Conservation (phyloP, 1,140 invertebrate species). For the Apis florea region DNA sequence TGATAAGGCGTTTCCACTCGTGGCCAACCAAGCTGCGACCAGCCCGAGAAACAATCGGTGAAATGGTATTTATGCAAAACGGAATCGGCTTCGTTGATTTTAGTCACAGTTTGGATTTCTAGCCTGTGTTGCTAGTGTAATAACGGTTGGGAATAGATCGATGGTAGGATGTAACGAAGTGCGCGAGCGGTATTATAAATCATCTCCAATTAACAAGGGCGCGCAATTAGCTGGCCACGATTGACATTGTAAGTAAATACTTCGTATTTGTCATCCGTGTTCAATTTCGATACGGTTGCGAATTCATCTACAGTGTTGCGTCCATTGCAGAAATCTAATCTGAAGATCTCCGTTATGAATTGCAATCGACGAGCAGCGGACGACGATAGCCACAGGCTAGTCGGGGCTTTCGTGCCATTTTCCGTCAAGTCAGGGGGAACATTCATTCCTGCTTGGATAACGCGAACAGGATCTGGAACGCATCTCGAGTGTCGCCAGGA, state of each 20-base stretch:
- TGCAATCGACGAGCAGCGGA: slow-evolving; percentile 29
- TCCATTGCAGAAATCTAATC: slow-evolving; percentile 49
- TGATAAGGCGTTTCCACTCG: background rate
- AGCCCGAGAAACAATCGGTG: background rate
- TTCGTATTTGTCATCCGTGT: background rate
- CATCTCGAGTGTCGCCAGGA: slow-evolving; percentile 54
- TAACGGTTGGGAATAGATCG: background rate
- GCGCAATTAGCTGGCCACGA: background rate
- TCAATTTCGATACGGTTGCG: background rate
- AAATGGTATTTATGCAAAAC: slow-evolving; percentile 9
- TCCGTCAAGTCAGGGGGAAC: slow-evolving; percentile 39
- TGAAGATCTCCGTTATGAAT: slow-evolving; percentile 41
- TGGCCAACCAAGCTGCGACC: slow-evolving; percentile 23
- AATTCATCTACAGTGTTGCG: background rate
- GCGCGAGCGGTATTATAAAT: background rate
- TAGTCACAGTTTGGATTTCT: background rate
- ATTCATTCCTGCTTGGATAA: slow-evolving; percentile 51
- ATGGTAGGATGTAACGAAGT: background rate
- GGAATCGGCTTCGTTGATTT: background rate
- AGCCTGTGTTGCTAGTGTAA: background rate
- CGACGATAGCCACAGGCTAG: slow-evolving; percentile 26
- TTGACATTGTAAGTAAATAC: background rate
- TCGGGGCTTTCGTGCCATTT: slow-evolving; percentile 21
- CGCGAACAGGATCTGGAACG: slow-evolving; percentile 57
- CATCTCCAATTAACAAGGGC: background rate